phyloP scores from a whole-genome alignment of 2,113 vertebrate genomes.

The Phasianus colchicus region DNA sequence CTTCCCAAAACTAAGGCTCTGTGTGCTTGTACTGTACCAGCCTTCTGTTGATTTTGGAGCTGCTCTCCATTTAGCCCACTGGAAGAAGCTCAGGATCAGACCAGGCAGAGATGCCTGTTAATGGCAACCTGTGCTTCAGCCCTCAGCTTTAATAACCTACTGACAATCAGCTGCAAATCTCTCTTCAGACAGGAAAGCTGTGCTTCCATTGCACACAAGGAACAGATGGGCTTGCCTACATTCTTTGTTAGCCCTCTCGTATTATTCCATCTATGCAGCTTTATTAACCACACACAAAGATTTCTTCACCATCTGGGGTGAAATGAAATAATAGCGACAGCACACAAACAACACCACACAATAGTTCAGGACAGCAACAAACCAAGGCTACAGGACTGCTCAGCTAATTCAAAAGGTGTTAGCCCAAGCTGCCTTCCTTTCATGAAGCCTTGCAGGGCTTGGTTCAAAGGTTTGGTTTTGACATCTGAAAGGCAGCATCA shows the following conservation, averaged over 20 bases:
- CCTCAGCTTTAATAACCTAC: background rate
- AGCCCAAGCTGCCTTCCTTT: background rate
- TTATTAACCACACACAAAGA: background rate
- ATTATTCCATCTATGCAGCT: background rate
- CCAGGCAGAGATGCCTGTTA: background rate
- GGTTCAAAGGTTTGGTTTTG: background rate
- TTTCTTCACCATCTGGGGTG: slow-evolving; percentile 32
- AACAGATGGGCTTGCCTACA: slow-evolving; percentile 20
- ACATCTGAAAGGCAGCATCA: background rate
- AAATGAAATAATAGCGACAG: slow-evolving; percentile 40
- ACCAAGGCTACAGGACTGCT: slow-evolving; percentile 54
- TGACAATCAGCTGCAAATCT: background rate
- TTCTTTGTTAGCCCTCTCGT: background rate
- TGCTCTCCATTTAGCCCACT: background rate
- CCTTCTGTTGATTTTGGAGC: slow-evolving; percentile 23
- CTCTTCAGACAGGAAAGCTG: slow-evolving; percentile 27
- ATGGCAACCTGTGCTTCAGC: background rate
- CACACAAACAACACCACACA: slow-evolving; percentile 42
- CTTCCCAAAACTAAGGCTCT: background rate
- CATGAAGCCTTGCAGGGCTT: background rate
- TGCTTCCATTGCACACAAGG: background rate
- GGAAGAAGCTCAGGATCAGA: background rate
- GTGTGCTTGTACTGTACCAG: background rate
- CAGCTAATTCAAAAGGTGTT: slow-evolving; percentile 34
- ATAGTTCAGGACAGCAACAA: slow-evolving; percentile 42